Conservation (phyloP, 37 sponge, comb jelly and placozoan species). For the Aphrocallistes beatrix region DNA sequence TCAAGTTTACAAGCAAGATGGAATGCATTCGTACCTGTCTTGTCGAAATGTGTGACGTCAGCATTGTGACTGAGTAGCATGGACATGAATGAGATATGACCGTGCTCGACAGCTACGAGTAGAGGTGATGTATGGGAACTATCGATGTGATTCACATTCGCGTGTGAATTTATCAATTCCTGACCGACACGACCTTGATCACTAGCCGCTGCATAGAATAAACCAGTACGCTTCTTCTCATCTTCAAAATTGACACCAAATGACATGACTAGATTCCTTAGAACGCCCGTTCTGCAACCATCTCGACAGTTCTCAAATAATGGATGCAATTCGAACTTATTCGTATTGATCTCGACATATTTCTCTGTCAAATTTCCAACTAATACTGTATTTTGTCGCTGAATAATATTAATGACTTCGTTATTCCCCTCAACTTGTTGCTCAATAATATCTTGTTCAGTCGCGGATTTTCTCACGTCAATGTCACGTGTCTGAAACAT, state of each 20-base stretch:
- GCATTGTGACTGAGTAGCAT: background rate
- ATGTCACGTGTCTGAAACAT: background rate
- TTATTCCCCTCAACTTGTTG: background rate
- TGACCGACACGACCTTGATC: background rate
- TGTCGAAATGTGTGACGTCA: background rate
- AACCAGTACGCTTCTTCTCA: background rate
- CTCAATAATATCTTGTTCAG: too few species aligned
- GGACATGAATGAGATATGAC: background rate
- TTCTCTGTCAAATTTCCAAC: conserved; percentile 7
- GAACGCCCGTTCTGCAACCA: conserved; percentile 1
- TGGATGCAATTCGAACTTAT: background rate
- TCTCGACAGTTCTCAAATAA: conserved; percentile 6
- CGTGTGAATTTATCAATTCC: background rate
- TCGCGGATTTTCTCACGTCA: background rate
- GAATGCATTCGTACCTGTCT: background rate
- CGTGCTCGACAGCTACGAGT: background rate
- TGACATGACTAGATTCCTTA: background rate
- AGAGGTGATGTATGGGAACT: background rate
- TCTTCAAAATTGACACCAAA: conserved; percentile 6
- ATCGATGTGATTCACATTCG: background rate
- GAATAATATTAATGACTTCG: background rate
- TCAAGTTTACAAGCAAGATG: conserved; percentile 7
- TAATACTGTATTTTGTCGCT: background rate
- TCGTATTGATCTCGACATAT: background rate
- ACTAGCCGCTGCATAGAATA: background rate